Conservation (phyloP, 92 coral and sea anemone species). For the Epizoanthus ramosus region DNA sequence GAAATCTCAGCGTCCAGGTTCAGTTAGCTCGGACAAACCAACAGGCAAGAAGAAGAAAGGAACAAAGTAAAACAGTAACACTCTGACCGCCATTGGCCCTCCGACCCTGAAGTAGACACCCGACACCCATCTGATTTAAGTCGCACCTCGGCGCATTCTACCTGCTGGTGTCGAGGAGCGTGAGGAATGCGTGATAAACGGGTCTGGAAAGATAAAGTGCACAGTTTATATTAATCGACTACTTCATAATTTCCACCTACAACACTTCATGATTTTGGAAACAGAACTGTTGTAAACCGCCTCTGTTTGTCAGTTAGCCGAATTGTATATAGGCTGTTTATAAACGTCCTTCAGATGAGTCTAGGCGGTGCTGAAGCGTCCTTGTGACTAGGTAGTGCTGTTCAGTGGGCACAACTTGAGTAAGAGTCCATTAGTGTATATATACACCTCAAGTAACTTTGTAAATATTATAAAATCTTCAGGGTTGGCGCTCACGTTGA, state of each 20-base stretch:
- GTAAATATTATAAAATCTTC: constrained; percentile 1
- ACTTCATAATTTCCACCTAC: too few species aligned
- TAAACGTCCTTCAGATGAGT: too few species aligned
- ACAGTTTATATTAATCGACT: too few species aligned
- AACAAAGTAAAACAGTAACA: constrained; percentile 45
- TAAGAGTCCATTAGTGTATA: background rate
- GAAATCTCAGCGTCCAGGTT: constrained; percentile 86
- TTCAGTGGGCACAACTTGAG: background rate
- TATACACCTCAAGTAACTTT: background rate
- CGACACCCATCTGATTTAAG: background rate
- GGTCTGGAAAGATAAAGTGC: too few species aligned
- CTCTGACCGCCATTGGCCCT: background rate
- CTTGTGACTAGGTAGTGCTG: too few species aligned
- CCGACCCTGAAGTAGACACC: background rate
- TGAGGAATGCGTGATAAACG: background rate
- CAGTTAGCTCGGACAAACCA: constrained; percentile 86
- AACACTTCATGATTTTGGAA: too few species aligned
- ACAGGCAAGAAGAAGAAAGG: constrained; percentile 88
- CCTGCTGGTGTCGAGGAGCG: background rate
- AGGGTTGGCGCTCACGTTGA: background rate
- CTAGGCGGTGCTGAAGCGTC: too few species aligned
- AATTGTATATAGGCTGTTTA: too few species aligned
- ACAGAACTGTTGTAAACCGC: too few species aligned
- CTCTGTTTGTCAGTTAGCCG: too few species aligned
- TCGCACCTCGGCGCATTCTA: too few species aligned